Conservation (phyloP, 2,797 vertebrate genomes). For the Tenualosa thibaudeaui region DNA sequence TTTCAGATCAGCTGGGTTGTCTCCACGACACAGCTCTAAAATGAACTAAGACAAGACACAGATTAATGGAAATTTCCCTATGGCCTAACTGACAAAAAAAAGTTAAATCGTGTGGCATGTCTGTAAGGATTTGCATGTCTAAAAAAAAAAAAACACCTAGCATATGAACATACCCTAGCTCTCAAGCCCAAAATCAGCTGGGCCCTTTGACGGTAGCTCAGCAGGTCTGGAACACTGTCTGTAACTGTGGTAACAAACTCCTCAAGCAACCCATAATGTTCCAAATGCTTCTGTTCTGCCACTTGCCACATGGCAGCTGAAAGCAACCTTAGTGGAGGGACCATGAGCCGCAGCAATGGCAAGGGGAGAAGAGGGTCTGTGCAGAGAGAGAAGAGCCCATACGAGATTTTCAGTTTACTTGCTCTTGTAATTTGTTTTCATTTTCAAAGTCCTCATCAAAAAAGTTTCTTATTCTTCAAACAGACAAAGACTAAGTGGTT, state of each 20-base stretch:
- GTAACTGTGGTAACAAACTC: constrained; percentile 74
- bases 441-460: neutral
- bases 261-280: constrained; percentile 72
- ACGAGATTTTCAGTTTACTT: neutral
- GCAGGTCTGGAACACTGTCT: constrained; percentile 70
- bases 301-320: constrained; percentile 79
- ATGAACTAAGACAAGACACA: constrained; percentile 45
- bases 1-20: constrained; percentile 22
- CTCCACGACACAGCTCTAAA: constrained; percentile 50
- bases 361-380: constrained; percentile 63
- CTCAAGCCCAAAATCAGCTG: constrained; percentile 77
- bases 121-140: neutral
- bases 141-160: neutral
- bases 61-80: neutral
- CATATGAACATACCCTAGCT: constrained; percentile 67
- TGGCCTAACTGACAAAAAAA: neutral
- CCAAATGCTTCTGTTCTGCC: constrained; percentile 63
- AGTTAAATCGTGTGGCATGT: neutral
- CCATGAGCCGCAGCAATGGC: constrained; percentile 62
- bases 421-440: neutral
- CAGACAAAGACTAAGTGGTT: neutral
- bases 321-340: constrained; percentile 69
- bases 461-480: neutral
- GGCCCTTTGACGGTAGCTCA: constrained; percentile 71
- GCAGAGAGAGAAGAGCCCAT: neutral